These are phyloP conservation scores for Bicyclus anynana DNA, from an alignment of 1,140 invertebrate species.

Conservation along the genomic window DNA sequence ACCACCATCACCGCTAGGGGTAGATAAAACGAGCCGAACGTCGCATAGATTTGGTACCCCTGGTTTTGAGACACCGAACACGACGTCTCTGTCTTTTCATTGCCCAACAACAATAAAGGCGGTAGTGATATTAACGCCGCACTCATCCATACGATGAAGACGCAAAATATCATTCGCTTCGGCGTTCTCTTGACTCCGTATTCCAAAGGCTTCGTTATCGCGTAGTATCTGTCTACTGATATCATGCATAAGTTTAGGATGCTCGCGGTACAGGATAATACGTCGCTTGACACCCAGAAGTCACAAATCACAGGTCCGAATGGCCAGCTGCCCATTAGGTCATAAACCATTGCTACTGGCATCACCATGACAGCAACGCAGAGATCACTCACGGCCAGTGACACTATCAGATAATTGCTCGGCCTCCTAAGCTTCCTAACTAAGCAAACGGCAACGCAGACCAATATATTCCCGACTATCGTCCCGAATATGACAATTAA, in stretches of 20 bases:
- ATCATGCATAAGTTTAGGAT: conserved; percentile 96
- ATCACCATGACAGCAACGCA: conserved; percentile 90
- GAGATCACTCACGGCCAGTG: conserved; percentile 91
- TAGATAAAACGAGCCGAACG: conserved; percentile 93
- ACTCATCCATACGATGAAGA: conserved; percentile 92
- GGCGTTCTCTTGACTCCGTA: conserved; percentile 93
- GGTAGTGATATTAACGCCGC: conserved; percentile 93
- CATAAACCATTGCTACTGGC: conserved; percentile 91
- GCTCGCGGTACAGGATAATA: conserved; percentile 90
- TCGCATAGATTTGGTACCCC: conserved; percentile 94
- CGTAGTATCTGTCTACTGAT: conserved; percentile 92
- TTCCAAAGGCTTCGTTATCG: conserved; percentile 93
- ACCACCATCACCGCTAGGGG: conserved; percentile 93
- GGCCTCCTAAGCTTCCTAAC: conserved; percentile 90
- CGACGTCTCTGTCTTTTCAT: conserved; percentile 87
- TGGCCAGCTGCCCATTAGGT: conserved; percentile 89
- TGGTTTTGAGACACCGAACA: conserved; percentile 92
- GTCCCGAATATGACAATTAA: conserved; percentile 88
- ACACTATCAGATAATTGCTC: conserved; percentile 93
- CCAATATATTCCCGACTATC: conserved; percentile 92
- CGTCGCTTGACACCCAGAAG: conserved; percentile 91
- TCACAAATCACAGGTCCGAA: conserved; percentile 91
- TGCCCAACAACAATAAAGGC: conserved; percentile 91
- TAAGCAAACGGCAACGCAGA: conserved; percentile 92
- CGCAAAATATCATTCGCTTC: conserved; percentile 89